Evolutionary conservation across 2,888 invertebrate species (phyloP), one percentile per base, ranked within the genome.

Genomic region (Stenurella melanura): DNA sequence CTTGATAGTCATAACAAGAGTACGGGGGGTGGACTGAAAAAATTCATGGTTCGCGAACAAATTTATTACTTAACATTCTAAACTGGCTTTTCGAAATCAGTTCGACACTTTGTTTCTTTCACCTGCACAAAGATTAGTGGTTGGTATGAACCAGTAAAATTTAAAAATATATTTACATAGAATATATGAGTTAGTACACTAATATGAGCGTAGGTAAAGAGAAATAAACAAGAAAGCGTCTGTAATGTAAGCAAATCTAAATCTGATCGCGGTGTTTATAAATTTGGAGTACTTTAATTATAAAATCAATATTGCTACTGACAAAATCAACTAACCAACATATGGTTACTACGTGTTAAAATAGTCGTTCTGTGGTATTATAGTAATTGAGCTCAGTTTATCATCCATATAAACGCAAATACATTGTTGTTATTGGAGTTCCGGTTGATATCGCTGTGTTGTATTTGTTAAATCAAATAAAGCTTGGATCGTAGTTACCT

Each of bases 281-380:
- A 69, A 64, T 73, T 73, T 70, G 68, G 73, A 73, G 76, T 76
- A 76, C 76, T 76, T 76, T 73, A 75, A 73, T 76, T 63, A 68
- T 73, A 68, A 68, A 76, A 68, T 68, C 73, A 68, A 73, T 76
- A 73, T 73, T 61, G 76, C 54, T 68, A 63, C 72, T 73, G 73
- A 73, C 34, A 73, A 73, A 66, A 68, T 61, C 68, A 67, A 57
- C 57, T 30, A 54, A 68, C 63, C 50, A 34, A 73, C 60, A 42
- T 56, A 63, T 21, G 75, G 56, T 75, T 67, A 72, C 42, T 68
- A 75, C 71, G 57, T 75, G 66, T 50, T 71, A 66, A 66, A 72
- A 72, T 58, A 18, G 56, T 50, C 58, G 34, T 75, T 58, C 12
- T 42, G 50, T 50, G 34, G 64, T 34, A 63, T 30, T 64, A 64